These are phyloP conservation scores for Melanostigma gelatinosum DNA, from an alignment of 2,113 vertebrate genomes.

Conservation along the genomic window DNA sequence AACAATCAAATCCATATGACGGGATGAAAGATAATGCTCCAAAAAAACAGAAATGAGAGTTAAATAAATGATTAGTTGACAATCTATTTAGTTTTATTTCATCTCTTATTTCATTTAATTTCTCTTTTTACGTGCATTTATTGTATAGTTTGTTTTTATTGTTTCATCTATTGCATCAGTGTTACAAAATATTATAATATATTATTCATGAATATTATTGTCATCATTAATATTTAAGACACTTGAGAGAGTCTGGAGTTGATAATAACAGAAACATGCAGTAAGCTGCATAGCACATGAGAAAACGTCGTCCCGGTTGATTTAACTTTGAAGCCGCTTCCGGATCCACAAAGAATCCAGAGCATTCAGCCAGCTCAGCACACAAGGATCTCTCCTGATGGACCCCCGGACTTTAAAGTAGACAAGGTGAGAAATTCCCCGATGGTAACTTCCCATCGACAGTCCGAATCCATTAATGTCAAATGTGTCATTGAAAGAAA, in stretches of 20 bases:
- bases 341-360: neutral
- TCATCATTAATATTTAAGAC: neutral
- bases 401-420: neutral
- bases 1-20: neutral
- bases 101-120: too few species aligned
- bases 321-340: neutral
- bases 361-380: neutral
- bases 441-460: neutral
- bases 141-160: too few species aligned
- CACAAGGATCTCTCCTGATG: neutral
- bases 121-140: too few species aligned
- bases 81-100: neutral
- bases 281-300: neutral
- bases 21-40: neutral
- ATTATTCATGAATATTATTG: too few species aligned
- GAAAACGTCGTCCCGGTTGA: neutral
- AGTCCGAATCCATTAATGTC: conserved; percentile 5
- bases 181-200: too few species aligned
- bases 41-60: neutral
- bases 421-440: conserved; percentile 5
- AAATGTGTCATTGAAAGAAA: conserved; percentile 13
- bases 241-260: neutral
- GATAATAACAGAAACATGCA: neutral
- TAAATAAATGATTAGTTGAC: neutral
- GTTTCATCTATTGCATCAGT: too few species aligned